phyloP scores from a whole-genome alignment of 1,140 invertebrate species.

The Drosophila sp. region DNA sequence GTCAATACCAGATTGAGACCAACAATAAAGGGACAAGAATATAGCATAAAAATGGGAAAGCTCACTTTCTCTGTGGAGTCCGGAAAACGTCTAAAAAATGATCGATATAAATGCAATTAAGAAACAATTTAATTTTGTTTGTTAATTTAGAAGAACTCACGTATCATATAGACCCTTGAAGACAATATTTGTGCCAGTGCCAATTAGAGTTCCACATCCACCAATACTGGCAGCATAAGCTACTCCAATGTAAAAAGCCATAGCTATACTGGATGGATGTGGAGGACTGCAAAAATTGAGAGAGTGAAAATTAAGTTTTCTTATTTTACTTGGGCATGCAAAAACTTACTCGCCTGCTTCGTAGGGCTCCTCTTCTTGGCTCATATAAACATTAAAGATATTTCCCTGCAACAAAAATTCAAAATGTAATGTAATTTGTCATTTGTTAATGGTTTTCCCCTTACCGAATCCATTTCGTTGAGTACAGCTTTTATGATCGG shows the following conservation, averaged over 20 bases:
- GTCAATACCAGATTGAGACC: slow-evolving; percentile 87
- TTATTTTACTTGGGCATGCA: too few relatives aligned
- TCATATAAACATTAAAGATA: slow-evolving; percentile 50
- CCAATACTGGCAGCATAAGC: slow-evolving; percentile 92
- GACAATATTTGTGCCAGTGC: slow-evolving; percentile 94
- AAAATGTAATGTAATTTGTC: neutral
- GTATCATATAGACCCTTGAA: slow-evolving; percentile 89
- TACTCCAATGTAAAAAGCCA: slow-evolving; percentile 89
- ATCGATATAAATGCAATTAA: neutral
- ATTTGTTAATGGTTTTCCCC: slow-evolving; percentile 4
- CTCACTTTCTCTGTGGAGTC: slow-evolving; percentile 85
- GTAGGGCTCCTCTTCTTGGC: slow-evolving; percentile 43
- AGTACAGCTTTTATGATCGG: slow-evolving; percentile 91
- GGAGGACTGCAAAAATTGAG: slow-evolving; percentile 74
- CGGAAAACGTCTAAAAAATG: slow-evolving; percentile 82
- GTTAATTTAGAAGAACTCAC: slow-evolving; percentile 75
- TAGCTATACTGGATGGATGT: slow-evolving; percentile 85
- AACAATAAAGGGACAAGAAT: slow-evolving; percentile 85
- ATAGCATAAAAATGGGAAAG: slow-evolving; percentile 90
- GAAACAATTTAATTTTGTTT: neutral
- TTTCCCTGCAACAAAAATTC: slow-evolving; percentile 28
- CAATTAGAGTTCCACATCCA: slow-evolving; percentile 92
- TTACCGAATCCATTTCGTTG: slow-evolving; percentile 87
- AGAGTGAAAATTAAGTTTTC: neutral
- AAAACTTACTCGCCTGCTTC: slow-evolving; percentile 58